Evolutionary conservation across 2,888 invertebrate genomes (phyloP), one percentile per base, ranked within the genome.

Genomic region (Sthenelais limicola): DNA sequence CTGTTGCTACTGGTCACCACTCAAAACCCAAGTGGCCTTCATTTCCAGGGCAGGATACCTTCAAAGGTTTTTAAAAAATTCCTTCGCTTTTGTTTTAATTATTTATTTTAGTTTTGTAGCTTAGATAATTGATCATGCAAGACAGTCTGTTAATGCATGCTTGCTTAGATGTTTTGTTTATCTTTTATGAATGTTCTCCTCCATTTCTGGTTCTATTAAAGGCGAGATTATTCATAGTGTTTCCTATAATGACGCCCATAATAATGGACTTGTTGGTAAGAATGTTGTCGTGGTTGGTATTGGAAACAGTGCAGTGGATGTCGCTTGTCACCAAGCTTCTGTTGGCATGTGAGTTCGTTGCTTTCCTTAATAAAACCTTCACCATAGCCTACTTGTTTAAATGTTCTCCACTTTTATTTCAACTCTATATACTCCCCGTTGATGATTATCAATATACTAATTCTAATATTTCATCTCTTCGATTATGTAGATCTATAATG

Each of bases 291-390:
- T 86, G 12, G 84, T 85, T 47, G 86, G 86, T 21, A 84, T 86
- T 62, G 86, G 86, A 5, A 85, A 86, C 82, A 85, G 85, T 76
- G 85, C 84, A 38, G 83, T 85, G 7, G 86, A 86, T 79, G 82
- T 74, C 0, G 86, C 85, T 4, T 81, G 80, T 1, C 80, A 85
- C 72, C 82, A 81, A 78, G 83, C 83, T 15, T 77, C 81, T 54
- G 78, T 76, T n/a, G 84, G 84, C 28, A 82, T 82, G 84, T 85
- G 26, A 32, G 35, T 70, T 52, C 21, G 21, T 21, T 43, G n/a
- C 12, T 43, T n/a, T n/a, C n/a, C n/a, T n/a, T n/a, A n/a, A n/a
- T n/a, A n/a, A n/a, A n/a, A n/a, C n/a, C n/a, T n/a, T n/a, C n/a
- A n/a, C n/a, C n/a, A n/a, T n/a, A n/a, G n/a, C n/a, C n/a, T n/a